phyloP scores from a whole-genome alignment of 2,888 invertebrate genomes.

The Microplitis manilae region DNA sequence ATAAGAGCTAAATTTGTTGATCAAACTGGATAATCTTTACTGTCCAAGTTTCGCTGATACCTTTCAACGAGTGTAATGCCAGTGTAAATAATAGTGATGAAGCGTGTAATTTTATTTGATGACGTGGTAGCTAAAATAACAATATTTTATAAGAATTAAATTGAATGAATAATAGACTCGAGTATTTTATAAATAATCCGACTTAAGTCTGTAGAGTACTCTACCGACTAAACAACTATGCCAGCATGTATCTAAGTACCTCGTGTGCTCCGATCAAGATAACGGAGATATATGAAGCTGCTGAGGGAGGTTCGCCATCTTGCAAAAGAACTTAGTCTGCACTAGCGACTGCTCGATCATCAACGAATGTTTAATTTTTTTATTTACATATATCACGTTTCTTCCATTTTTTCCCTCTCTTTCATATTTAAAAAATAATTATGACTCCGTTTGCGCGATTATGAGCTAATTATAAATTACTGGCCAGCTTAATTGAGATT shows the following conservation, averaged over 20 bases:
- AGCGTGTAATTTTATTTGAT: background rate
- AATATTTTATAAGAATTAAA: background rate
- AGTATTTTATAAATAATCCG: constrained; percentile 2
- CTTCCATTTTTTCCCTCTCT: too few relatives aligned
- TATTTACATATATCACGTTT: background rate
- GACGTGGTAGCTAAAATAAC: background rate
- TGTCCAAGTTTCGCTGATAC: too few relatives aligned
- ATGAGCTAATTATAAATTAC: background rate
- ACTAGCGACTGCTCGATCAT: constrained; percentile 53
- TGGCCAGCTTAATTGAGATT: background rate
- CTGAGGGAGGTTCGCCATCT: constrained; percentile 44
- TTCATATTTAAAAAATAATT: too few relatives aligned
- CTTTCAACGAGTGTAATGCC: too few relatives aligned
- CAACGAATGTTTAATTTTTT: constrained; percentile 8
- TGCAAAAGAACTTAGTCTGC: constrained; percentile 37
- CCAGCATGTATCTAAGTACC: constrained; percentile 9
- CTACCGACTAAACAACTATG: constrained; percentile 22
- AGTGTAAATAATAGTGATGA: background rate
- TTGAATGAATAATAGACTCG: background rate
- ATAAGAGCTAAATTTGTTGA: too few relatives aligned
- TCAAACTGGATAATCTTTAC: too few relatives aligned
- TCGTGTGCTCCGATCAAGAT: constrained; percentile 53
- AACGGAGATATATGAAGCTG: constrained; percentile 59
- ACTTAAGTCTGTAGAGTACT: constrained; percentile 5
- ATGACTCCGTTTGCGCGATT: too few relatives aligned